These are phyloP conservation scores for Penaeus indicus DNA, from an alignment of 1,140 invertebrate genomes.

Conservation along the genomic window DNA sequence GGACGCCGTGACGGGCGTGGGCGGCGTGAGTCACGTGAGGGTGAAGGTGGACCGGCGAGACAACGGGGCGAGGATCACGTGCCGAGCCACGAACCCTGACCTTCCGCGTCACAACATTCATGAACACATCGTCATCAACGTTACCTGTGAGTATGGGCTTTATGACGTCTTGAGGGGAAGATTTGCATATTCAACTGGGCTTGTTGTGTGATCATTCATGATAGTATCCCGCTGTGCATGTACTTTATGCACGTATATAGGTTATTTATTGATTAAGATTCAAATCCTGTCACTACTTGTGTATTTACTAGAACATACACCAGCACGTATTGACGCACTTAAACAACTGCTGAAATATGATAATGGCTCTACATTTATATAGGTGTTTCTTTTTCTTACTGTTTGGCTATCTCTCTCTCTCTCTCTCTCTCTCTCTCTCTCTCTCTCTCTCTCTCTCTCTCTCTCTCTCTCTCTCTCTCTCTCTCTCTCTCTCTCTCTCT, in stretches of 20 bases:
- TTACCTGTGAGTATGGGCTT: conserved; percentile 42
- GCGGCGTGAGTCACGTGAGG: conserved; percentile 38
- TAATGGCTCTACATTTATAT: neutral
- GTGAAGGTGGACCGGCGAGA: conserved; percentile 32
- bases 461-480: neutral
- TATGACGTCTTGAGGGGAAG: neutral
- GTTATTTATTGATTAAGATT: too few relatives aligned
- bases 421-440: neutral
- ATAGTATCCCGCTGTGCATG: neutral
- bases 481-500: neutral
- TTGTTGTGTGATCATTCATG: neutral
- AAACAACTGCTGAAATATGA: neutral
- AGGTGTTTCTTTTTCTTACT: conserved; percentile 27
- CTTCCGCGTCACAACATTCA: conserved; percentile 50
- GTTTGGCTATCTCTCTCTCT: neutral
- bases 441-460: neutral
- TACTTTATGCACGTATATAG: neutral
- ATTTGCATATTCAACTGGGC: neutral
- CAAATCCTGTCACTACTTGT: too few relatives aligned
- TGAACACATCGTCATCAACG: conserved; percentile 55
- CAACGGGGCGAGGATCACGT: conserved; percentile 54
- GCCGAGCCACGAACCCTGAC: conserved; percentile 43
- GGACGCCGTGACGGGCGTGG: conserved; percentile 43
- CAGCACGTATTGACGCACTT: too few relatives aligned
- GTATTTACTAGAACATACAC: too few relatives aligned